Base-by-base conservation (phyloP, 2,113 vertebrate species). In the Empidonax alnorum region DNA sequence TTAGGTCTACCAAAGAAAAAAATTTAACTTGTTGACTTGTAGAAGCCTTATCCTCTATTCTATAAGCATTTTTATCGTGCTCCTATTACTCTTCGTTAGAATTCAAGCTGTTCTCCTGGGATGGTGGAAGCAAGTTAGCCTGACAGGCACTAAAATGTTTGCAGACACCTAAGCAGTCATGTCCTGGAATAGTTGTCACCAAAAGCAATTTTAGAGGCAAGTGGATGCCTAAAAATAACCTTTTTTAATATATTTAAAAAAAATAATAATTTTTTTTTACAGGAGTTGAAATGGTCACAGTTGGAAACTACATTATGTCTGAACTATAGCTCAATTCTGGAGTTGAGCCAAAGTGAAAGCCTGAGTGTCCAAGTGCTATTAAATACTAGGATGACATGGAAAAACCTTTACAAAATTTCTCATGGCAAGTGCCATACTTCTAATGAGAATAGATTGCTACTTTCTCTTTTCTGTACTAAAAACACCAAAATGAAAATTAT, bases 131-230 rank as follows among this genome's bases (percentile, higher is more conserved):
- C 47, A 67, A 63, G 71, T 80, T 63, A 87, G 47, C 52, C 76
- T 92, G 85, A 85, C 52, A 96, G 72, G 72, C 52, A 79, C 59
- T 53, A 63, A 94, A 90, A 90, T 80, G 12, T 50, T 88, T 68
- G 74, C n/a, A 67, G 77, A 88, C 84, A 86, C 56, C 71, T 90
- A 47, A 41, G 20, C 47, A 67, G 50, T 89, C 66, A 71, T 80
- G 84, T 30, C 82, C 53, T 37, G 4, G 52, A 91, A 87, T 49
- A 82, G 66, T 72, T 73, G 82, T 90, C 76, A 94, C 76, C 66
- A 67, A 65, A 15, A 63, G 59, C 75, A 93, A 85, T 88, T 92
- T 88, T 50, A 89, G 52, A 95, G 39, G 59, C 81, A 87, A 86
- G 39, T 14, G 23, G 19, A 49, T 81, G 28, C 28, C 78, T 52